A percentile compares a stretch with the other conserved stretches of the same genome.
phyloP scores from a whole-genome alignment of 1,140 invertebrate genomes.

The Drosophila chauvacae region DNA sequence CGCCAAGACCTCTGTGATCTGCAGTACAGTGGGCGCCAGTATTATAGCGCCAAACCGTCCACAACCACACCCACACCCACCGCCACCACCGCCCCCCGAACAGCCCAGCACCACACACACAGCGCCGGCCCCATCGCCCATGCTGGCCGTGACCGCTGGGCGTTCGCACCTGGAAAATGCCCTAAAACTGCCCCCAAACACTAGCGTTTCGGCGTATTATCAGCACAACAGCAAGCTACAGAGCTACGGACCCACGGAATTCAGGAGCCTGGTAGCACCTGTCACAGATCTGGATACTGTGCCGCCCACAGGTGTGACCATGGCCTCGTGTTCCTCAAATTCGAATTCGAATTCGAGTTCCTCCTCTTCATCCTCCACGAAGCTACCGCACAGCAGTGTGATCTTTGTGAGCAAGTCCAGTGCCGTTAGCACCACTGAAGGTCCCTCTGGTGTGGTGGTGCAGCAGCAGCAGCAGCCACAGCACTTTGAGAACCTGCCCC shows the following conservation, averaged over 20 bases:
- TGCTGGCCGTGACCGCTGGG: constrained; percentile 48
- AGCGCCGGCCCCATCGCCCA: constrained; percentile 35
- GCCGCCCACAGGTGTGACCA: constrained; percentile 72
- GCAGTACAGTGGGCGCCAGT: constrained; percentile 42
- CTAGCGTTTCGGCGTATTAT: constrained; percentile 81
- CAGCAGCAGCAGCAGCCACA: constrained; percentile 26
- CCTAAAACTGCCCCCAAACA: constrained; percentile 76
- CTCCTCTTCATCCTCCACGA: constrained; percentile 8
- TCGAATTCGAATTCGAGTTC: constrained; percentile 3
- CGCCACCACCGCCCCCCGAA: constrained; percentile 24
- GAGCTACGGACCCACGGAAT: constrained; percentile 27
- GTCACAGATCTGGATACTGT: constrained; percentile 83
- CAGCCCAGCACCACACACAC: constrained; percentile 37
- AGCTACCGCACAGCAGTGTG: constrained; percentile 75
- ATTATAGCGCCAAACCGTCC: constrained; percentile 14
- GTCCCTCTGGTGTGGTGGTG: constrained; percentile 11
- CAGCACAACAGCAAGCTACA: constrained; percentile 77
- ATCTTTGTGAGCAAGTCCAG: constrained; percentile 78
- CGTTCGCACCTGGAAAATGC: constrained; percentile 80
- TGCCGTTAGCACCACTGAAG: constrained; percentile 67
- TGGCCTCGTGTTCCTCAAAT: constrained; percentile 46
- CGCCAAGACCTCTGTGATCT: constrained; percentile 74
- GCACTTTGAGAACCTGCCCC: constrained; percentile 34
- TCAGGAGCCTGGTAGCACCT: constrained; percentile 68
- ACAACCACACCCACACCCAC: constrained; percentile 8